These are phyloP conservation scores for Hemicrepidius hirtus DNA, from an alignment of 2,888 invertebrate genomes.

Conservation along the genomic window DNA sequence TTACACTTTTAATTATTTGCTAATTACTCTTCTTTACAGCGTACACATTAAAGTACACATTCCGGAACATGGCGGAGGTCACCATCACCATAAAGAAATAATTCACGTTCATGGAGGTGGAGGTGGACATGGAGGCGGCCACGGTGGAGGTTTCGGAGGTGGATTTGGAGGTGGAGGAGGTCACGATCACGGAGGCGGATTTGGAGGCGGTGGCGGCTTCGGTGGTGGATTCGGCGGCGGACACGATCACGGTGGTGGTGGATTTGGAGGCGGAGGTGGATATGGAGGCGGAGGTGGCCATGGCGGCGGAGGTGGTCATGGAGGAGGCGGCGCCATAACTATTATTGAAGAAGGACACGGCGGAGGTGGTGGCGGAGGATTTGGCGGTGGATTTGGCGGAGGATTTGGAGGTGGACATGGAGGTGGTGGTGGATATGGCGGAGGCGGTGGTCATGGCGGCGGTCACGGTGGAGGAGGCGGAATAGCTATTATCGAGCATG, in stretches of 20 bases:
- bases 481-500: neutral
- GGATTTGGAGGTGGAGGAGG: conserved; percentile 65
- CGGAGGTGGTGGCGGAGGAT: conserved; percentile 54
- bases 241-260: conserved; percentile 54
- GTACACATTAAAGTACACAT: conserved; percentile 76
- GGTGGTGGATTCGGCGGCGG: conserved; percentile 62
- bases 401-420: conserved; percentile 53
- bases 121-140: conserved; percentile 57
- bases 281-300: conserved; percentile 59
- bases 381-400: too few species aligned
- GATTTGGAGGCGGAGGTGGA: conserved; percentile 61
- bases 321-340: conserved; percentile 57
- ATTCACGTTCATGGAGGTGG: conserved; percentile 60
- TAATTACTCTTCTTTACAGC: conserved; percentile 62
- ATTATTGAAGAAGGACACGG: neutral
- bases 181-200: conserved; percentile 57
- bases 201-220: conserved; percentile 60
- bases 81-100: conserved; percentile 70
- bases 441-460: neutral
- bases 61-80: conserved; percentile 72
- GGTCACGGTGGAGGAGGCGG: conserved; percentile 24
- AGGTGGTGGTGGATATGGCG: conserved; percentile 31
- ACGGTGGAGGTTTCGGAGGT: conserved; percentile 45
- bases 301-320: conserved; percentile 55
- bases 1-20: neutral